Base-by-base conservation (phyloP, 2,888 invertebrate genomes). In the Polylopha cassiicola region DNA sequence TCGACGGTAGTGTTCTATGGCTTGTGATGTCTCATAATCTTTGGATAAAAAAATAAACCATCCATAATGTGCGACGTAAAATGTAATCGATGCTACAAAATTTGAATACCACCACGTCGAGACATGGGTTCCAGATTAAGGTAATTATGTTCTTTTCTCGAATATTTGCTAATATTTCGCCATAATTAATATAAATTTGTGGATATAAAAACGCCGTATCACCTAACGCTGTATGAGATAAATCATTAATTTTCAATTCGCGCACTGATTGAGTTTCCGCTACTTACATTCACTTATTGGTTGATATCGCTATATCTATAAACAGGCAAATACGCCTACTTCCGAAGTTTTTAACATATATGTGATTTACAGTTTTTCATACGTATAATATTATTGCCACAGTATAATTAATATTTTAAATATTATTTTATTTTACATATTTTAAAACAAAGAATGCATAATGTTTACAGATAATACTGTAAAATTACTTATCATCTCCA, bases 51-150 rank as follows among this genome's bases (percentile, higher is more conserved):
- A 41, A 51, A 47, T 37, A 48, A 53, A 51, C 38, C 50, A 46
- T 44, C 43, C 50, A 47, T 49, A 37, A 47, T 44, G 48, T 55
- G 51, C 51, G 39, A 55, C 58, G 46, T 70, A 79, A 74, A 54
- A 73, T 73, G 72, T 74, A 71, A 75, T 61, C 24, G 26, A 30
- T 26, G n/a, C n/a, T n/a, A n/a, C 62, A 59, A 65, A 71, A 69
- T 62, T 64, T 62, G 45, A 47, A 54, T 55, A 64, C 54, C 48
- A 73, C 72, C 76, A 79, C 75, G 72, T 77, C 65, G 70, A 78
- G 76, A 73, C 65, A 82, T 82, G 82, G 81, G 82, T 78, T 82
- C 82, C 73, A 76, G 82, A 74, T 58, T 82, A 65, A 75, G 82
- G 82, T 81, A 74, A 65, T 50, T 56, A 50, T 32, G 43, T 41